These are phyloP conservation scores for Xenopus petersii DNA, from an alignment of 2,797 vertebrate genomes.

Conservation along the genomic window DNA sequence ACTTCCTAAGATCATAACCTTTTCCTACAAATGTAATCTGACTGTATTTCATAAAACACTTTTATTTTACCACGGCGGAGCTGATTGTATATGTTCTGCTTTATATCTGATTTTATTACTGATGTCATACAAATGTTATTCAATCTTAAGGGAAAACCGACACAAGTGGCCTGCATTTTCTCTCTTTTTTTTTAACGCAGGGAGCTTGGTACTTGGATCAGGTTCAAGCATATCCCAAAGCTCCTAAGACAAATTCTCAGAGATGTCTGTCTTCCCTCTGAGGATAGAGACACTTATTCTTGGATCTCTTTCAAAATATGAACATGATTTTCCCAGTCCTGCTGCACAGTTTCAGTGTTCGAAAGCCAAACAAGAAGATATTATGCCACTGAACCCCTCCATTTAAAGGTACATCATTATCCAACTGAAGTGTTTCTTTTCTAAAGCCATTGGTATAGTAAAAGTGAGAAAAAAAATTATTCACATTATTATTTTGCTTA, in stretches of 20 bases:
- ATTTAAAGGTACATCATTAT: too few species aligned
- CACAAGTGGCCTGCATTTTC: slow-evolving; percentile 32
- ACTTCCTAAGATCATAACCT: slow-evolving; percentile 3
- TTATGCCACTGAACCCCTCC: too few species aligned
- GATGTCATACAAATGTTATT: slow-evolving; percentile 35
- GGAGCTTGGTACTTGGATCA: slow-evolving; percentile 24
- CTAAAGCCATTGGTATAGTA: too few species aligned
- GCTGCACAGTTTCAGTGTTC: slow-evolving; percentile 16
- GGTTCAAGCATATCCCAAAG: slow-evolving; percentile 31
- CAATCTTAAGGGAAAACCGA: slow-evolving; percentile 11
- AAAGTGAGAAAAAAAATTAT: too few species aligned
- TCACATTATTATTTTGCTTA: too few species aligned
- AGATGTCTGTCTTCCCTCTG: slow-evolving; percentile 37
- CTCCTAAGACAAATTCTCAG: slow-evolving; percentile 15
- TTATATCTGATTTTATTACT: slow-evolving; percentile 38
- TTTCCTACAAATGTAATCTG: background rate
- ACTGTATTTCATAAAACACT: background rate
- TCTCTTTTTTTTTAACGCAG: slow-evolving; percentile 21
- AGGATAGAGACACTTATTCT: slow-evolving; percentile 42
- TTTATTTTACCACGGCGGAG: background rate
- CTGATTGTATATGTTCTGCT: slow-evolving; percentile 12
- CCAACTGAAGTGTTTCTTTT: too few species aligned
- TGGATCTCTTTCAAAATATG: slow-evolving; percentile 40
- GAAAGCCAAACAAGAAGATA: slow-evolving; percentile 14
- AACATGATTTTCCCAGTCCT: slow-evolving; percentile 21